phyloP scores from a whole-genome alignment of 2,113 vertebrate species.

The Cynocephalus volans region DNA sequence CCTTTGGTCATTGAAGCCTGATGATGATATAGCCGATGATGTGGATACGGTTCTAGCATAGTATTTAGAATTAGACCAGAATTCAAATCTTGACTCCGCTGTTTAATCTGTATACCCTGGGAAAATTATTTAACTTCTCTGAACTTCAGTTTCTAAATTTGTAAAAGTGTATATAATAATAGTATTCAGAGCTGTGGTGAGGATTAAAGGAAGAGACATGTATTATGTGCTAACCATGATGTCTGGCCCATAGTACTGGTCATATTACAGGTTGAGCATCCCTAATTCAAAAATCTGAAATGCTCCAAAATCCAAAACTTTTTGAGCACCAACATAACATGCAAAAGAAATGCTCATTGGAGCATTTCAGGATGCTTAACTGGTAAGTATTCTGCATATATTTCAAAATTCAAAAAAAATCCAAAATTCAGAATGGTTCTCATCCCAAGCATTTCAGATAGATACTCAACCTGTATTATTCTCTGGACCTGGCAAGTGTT shows the following conservation, averaged over 20 bases:
- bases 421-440: too few species aligned
- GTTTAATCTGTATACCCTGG: not conserved
- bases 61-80: constrained; percentile 33
- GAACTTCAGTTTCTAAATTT: constrained; percentile 35
- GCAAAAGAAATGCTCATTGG: too few species aligned
- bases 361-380: too few species aligned
- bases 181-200: not conserved
- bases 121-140: constrained; percentile 50
- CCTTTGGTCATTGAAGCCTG: not conserved
- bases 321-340: too few species aligned
- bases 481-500: constrained; percentile 34
- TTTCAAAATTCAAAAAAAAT: too few species aligned
- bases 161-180: constrained; percentile 16
- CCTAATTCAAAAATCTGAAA: too few species aligned
- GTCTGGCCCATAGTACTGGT: not conserved
- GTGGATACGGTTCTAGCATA: not conserved
- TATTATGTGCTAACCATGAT: not conserved
- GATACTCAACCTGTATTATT: not conserved
- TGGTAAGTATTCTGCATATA: too few species aligned
- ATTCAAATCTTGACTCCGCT: constrained; percentile 43
- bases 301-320: too few species aligned
- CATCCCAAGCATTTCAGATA: too few species aligned
- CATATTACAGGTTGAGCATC: not conserved
- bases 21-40: not conserved
- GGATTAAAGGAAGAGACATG: not conserved